Percentiles rank a stretch among this genome's conserved stretches.
phyloP scores from a whole-genome alignment of 2,797 vertebrate species.

The Clamator glandarius region DNA sequence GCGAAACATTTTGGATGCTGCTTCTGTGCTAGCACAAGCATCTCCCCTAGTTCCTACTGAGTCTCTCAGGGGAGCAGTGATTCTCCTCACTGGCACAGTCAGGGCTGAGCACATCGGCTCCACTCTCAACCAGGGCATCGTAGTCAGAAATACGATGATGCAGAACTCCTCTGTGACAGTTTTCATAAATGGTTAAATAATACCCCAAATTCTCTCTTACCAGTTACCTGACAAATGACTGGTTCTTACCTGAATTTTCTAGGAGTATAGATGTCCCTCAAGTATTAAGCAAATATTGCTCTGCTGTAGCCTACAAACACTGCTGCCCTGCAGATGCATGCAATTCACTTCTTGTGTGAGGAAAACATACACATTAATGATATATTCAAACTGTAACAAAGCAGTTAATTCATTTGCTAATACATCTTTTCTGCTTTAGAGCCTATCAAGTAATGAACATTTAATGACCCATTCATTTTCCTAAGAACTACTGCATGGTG shows the following conservation, averaged over 20 bases:
- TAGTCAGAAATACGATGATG: background rate
- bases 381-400: constrained; percentile 63
- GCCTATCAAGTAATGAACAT: constrained; percentile 64
- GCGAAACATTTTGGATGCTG: background rate
- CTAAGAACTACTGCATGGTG: constrained; percentile 53
- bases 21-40: background rate
- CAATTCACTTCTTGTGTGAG: background rate
- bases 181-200: background rate
- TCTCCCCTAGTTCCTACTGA: rapidly evolving
- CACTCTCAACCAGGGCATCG: background rate
- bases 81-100: background rate
- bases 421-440: constrained; percentile 65
- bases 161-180: background rate
- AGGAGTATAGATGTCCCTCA: background rate
- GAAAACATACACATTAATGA: constrained; percentile 54
- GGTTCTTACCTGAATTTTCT: background rate
- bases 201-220: background rate
- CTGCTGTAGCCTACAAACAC: background rate
- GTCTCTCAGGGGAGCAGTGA: background rate
- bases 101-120: background rate
- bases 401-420: constrained; percentile 70
- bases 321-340: background rate
- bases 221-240: background rate
- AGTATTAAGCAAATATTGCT: background rate
- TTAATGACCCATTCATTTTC: constrained; percentile 68